Conservation (phyloP, 2,113 vertebrate genomes). For the Bucco capensis region DNA sequence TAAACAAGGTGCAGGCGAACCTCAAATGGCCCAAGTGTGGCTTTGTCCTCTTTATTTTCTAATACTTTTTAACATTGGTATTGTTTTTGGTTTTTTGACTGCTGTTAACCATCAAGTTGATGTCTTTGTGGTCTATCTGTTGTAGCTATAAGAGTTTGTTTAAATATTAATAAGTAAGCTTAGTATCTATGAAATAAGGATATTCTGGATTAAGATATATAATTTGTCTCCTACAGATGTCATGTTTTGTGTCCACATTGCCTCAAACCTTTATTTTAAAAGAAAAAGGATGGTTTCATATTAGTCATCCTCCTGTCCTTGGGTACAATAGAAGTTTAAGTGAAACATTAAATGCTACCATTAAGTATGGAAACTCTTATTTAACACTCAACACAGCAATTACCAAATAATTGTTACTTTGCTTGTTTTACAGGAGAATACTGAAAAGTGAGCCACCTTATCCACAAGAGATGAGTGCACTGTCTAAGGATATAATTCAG, state of each 20-base stretch:
- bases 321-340: background rate
- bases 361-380: background rate
- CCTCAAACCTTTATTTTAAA: background rate
- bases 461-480: conserved; percentile 86
- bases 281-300: background rate
- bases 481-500: conserved; percentile 92
- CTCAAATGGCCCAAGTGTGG: background rate
- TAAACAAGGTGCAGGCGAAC: background rate
- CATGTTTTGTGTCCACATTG: background rate
- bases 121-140: background rate
- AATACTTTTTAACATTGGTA: background rate
- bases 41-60: background rate
- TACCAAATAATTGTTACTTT: background rate
- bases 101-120: background rate
- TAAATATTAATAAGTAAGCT: background rate
- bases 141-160: background rate
- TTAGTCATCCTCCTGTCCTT: background rate
- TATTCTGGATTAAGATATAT: background rate
- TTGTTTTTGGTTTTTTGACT: background rate
- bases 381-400: background rate
- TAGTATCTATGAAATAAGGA: background rate
- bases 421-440: conserved; percentile 84
- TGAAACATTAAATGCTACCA: background rate
- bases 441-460: conserved; percentile 95
- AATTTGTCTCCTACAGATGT: background rate